phyloP scores from a whole-genome alignment of 2,797 vertebrate genomes.

The Huso huso region DNA sequence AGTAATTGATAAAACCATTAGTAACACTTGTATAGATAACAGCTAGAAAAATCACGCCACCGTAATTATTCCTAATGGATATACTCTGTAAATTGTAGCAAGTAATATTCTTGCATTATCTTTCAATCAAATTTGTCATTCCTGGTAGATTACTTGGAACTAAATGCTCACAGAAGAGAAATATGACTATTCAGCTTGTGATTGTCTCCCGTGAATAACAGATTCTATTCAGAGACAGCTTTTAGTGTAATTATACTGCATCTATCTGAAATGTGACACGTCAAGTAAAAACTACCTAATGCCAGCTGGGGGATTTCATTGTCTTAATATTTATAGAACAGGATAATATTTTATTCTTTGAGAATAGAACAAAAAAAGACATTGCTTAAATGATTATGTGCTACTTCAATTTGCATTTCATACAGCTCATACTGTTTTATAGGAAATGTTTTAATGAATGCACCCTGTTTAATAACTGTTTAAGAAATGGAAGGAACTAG shows the following conservation, averaged over 20 bases:
- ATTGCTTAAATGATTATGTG: background rate
- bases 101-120: conserved; percentile 64
- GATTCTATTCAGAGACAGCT: conserved; percentile 18
- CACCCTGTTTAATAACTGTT: no score
- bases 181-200: conserved; percentile 46
- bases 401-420: background rate
- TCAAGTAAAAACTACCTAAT: conserved; percentile 10
- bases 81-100: conserved; percentile 86
- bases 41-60: conserved; percentile 88
- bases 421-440: no score
- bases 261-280: conserved; percentile 10
- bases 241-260: conserved; percentile 20
- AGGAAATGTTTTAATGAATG: no score
- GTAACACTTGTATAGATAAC: conserved; percentile 98
- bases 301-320: conserved; percentile 13
- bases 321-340: conserved; percentile 7
- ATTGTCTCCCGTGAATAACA: conserved; percentile 1
- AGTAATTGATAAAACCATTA: conserved; percentile 98
- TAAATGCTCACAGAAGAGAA: conserved; percentile 48
- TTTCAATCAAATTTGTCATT: conserved; percentile 80
- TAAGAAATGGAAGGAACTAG: no score
- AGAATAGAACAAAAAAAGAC: background rate
- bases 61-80: conserved; percentile 93
- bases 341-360: background rate
- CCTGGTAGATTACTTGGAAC: conserved; percentile 68